Evolutionary conservation across 2,888 invertebrate genomes (phyloP).

Genomic region (Xestobium rufovillosum): DNA sequence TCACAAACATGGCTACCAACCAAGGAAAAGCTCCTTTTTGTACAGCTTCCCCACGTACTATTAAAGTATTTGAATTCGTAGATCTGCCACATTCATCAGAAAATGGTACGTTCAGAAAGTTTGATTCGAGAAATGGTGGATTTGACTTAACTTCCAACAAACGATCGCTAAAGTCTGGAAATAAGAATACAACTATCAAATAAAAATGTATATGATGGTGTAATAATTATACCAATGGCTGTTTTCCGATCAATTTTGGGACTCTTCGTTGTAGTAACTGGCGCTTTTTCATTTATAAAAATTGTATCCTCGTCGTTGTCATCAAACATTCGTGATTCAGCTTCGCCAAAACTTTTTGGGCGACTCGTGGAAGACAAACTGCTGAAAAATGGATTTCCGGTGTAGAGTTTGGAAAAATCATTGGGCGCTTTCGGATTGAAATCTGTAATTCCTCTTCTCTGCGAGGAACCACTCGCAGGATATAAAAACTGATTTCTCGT

Average conservation of each 20-base stretch:
- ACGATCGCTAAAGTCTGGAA: too few species aligned
- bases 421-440: not conserved
- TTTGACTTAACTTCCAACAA: too few species aligned
- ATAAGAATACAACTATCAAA: too few species aligned
- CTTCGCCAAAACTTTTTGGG: not conserved
- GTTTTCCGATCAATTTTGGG: too few species aligned
- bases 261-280: too few species aligned
- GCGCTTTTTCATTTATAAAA: too few species aligned
- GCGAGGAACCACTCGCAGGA: not conserved
- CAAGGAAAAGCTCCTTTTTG: conserved; percentile 38
- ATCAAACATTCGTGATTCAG: too few species aligned
- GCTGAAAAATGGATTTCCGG: conserved; percentile 12
- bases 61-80: conserved; percentile 31
- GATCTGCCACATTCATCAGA: conserved; percentile 32
- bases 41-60: conserved; percentile 33
- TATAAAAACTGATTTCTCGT: conserved; percentile 6
- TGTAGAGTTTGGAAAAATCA: conserved; percentile 4
- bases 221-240: too few species aligned
- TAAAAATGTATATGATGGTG: too few species aligned
- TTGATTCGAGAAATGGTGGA: not conserved
- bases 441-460: too few species aligned
- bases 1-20: conserved; percentile 38
- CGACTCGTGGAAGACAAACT: conserved; percentile 4
- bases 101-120: conserved; percentile 6
- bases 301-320: conserved; percentile 3